These are phyloP conservation scores for Burhinus oedicnemus DNA, from an alignment of 2,113 vertebrate species.

Conservation along the genomic window DNA sequence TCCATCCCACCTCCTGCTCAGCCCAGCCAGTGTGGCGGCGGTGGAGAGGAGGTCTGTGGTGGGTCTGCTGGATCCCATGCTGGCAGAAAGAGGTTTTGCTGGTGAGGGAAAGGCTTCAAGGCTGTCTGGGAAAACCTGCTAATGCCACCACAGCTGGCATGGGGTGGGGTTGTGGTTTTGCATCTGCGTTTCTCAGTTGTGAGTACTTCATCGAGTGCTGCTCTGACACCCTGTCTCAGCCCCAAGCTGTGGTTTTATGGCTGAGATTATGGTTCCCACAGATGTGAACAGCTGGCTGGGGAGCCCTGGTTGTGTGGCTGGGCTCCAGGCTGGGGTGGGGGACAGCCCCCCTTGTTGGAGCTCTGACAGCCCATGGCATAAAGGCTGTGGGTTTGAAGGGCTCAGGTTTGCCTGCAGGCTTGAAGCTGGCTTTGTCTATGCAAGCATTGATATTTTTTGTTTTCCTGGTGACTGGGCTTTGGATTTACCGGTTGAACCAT, in stretches of 20 bases:
- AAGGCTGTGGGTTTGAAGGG: neutral
- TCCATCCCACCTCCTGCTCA: neutral
- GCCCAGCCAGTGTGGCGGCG: neutral
- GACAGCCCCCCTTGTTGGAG: accelerated
- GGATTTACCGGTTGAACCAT: neutral
- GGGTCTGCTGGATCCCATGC: accelerated
- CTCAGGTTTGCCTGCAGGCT: neutral
- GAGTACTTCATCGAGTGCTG: accelerated
- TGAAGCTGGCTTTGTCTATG: neutral
- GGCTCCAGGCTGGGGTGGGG: neutral
- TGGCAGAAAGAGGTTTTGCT: neutral
- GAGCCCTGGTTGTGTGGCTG: neutral
- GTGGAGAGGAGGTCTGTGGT: neutral
- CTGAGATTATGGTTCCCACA: neutral
- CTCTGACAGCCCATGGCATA: accelerated
- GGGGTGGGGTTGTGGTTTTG: neutral
- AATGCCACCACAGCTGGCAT: accelerated
- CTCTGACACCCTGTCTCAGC: neutral
- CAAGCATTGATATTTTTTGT: neutral
- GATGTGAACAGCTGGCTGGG: neutral
- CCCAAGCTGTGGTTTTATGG: neutral
- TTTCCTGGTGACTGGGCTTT: neutral
- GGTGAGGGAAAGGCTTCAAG: neutral
- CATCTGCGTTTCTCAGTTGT: neutral
- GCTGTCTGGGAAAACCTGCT: accelerated